Evolutionary conservation across 1,140 invertebrate species (phyloP).

Genomic region (Aradophagus sp.): DNA sequence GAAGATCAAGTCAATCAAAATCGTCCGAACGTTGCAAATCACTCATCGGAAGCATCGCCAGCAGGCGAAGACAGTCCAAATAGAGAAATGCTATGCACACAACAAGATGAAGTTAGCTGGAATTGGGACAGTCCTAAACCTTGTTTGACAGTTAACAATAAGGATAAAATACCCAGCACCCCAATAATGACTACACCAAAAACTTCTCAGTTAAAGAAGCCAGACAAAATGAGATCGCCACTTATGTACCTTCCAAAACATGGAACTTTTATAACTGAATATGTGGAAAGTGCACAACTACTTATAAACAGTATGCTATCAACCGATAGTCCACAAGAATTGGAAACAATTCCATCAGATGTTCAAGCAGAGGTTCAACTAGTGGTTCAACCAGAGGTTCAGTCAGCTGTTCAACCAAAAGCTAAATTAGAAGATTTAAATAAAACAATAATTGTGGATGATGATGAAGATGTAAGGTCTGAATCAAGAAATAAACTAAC

Average conservation of each 20-base stretch:
- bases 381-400: no score
- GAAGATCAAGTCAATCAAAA: not conserved
- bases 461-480: not conserved
- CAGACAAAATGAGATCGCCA: slow-evolving; percentile 2
- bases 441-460: not conserved
- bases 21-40: not conserved
- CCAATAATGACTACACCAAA: slow-evolving; percentile 8
- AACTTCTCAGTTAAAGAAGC: slow-evolving; percentile 7
- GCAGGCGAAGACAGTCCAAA: slow-evolving; percentile 1
- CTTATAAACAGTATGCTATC: slow-evolving; percentile 3
- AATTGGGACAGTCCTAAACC: slow-evolving; percentile 23
- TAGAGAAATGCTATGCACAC: slow-evolving; percentile 8
- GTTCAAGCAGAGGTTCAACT: no score
- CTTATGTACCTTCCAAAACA: slow-evolving; percentile 26
- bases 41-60: not conserved
- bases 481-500: not conserved
- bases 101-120: slow-evolving; percentile 17
- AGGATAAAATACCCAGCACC: not conserved
- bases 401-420: not conserved
- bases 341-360: not conserved
- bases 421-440: no score
- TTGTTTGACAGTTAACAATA: not conserved
- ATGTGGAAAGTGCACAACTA: slow-evolving; percentile 13
- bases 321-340: not conserved
- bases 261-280: not conserved